Base-by-base conservation (phyloP, 2,113 vertebrate genomes). In the Eudyptes chrysolophus region DNA sequence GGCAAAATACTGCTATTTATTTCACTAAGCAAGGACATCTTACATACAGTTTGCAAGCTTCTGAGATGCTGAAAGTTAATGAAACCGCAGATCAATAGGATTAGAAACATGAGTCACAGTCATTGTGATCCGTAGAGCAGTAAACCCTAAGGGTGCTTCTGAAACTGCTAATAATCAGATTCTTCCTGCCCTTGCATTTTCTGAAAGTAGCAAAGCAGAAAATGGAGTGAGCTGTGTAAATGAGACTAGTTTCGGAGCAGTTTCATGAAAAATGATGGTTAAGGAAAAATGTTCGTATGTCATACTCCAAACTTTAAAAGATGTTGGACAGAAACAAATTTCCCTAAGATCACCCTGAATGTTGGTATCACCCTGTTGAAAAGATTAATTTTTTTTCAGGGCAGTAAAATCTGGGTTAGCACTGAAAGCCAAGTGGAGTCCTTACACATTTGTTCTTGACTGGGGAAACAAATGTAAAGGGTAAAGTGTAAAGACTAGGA, bases 81-180 rank as follows among this genome's bases (percentile, higher is more conserved):
- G 71, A 72, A 94, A 95, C 58, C 84, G 62, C 57, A 88, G 71
- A 94, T 85, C 85, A 76, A 93, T 61, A 93, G 70, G 48, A 81
- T 93, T 87, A 78, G 77, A 89, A 93, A 87, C 51, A 64, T 29
- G 34, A 81, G 51, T 54, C 55, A 42, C 8, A 91, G 83, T 38
- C 65, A 69, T 4, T 61, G 42, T 60, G 75, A 82, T 88, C 69
- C 4, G 3, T 12, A 75, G 25, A 84, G 85, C 64, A 82, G 51
- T 64, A 86, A 94, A 90, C 44, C 65, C 90, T 75, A 61, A 54
- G n/a, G 62, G 29, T 83, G 30, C 69, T 72, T 79, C 79, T 70
- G 62, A 70, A 90, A 86, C 34, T 79, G 57, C 42, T 83, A 76
- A 87, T 75, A 89, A 83, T 79, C 75, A 64, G 21, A 65, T 82